A percentile compares a stretch with the other conserved stretches of the same genome.
Evolutionary conservation across 2,113 vertebrate species (phyloP).

Genomic region (Xenopus borealis): DNA sequence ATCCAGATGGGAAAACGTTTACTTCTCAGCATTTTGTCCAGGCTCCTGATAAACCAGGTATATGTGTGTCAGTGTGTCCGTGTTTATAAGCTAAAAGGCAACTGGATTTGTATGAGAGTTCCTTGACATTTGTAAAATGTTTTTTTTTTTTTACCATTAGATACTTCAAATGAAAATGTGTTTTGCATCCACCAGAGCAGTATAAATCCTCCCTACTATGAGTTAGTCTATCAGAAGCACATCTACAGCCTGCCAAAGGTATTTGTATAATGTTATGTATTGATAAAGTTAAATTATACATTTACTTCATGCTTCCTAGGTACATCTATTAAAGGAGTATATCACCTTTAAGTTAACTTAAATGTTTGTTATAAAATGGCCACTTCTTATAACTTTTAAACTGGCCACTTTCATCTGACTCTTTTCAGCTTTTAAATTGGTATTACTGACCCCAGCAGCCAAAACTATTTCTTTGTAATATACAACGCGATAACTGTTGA

Average conservation of each 20-base stretch:
- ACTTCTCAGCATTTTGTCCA: slow-evolving; percentile 93
- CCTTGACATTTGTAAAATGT: not conserved
- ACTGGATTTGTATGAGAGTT: not conserved
- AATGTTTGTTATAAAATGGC: no score
- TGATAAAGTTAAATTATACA: no score
- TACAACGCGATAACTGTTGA: no score
- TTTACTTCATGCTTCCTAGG: no score
- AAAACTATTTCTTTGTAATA: no score
- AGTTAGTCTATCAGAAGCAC: slow-evolving; percentile 88
- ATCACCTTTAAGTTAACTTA: no score
- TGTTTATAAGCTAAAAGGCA: not conserved
- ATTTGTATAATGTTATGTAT: not conserved
- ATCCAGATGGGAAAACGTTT: slow-evolving; percentile 93
- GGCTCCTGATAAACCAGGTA: slow-evolving; percentile 91
- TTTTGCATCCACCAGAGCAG: slow-evolving; percentile 93
- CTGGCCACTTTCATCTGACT: no score
- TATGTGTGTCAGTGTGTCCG: not conserved
- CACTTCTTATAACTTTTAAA: no score
- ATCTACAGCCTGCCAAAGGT: slow-evolving; percentile 92
- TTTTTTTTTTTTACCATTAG: slow-evolving; percentile 53
- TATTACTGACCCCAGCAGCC: no score
- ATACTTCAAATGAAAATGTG: slow-evolving; percentile 86
- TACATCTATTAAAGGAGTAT: no score
- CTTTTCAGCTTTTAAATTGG: no score
- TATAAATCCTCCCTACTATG: slow-evolving; percentile 88